Evolutionary conservation across 2,797 vertebrate genomes (phyloP), one percentile per base, ranked within the genome.

Genomic region (Catostomus latipinnis): DNA sequence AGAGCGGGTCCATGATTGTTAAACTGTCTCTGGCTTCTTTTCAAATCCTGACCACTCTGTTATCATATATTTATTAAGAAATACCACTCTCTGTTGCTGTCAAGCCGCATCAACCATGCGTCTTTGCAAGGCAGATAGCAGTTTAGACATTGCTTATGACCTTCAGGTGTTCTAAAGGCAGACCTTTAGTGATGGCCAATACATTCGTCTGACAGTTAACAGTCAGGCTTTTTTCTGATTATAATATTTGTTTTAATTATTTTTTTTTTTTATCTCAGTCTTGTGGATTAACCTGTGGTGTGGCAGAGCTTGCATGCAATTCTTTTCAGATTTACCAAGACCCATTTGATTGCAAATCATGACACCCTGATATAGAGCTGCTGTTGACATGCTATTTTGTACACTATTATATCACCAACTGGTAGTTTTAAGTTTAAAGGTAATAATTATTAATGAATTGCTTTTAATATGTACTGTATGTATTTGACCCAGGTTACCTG

Each of bases 181-280:
- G 52, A 80, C 78, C 66, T 13, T 2, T 14, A 66, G 82, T 65
- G 83, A 83, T 85, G 18, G 16, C 61, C 84, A 85, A 87, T 91
- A 81, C 84, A 85, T 82, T 87, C 70, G 1, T 84, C 52, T 74
- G 88, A 80, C 63, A 66, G 88, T 85, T 83, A 76, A 78, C 83
- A 87, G 82, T 76, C 77, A 60, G 80, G 56, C 48, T 75, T 80
- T 66, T 77, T 84, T 87, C 83, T 86, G 88, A 88, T 83, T 85
- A 70, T 73, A 73, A 61, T 43, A 68, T 34, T 34, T 34, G 2
- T 34, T 34, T 34, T 34, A 3, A 34, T 34, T 34, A 34, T 4
- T 34, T 3, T 4, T 34, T 70, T 81, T 78, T 82, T 71, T 81
- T 7, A 53, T 66, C 71, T 81, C 74, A 48, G 81, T 66, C 78